Evolutionary conservation across 35 echinoderm and acorn worm genomes (phyloP).

Genomic region (Heliocidaris tuberculata): DNA sequence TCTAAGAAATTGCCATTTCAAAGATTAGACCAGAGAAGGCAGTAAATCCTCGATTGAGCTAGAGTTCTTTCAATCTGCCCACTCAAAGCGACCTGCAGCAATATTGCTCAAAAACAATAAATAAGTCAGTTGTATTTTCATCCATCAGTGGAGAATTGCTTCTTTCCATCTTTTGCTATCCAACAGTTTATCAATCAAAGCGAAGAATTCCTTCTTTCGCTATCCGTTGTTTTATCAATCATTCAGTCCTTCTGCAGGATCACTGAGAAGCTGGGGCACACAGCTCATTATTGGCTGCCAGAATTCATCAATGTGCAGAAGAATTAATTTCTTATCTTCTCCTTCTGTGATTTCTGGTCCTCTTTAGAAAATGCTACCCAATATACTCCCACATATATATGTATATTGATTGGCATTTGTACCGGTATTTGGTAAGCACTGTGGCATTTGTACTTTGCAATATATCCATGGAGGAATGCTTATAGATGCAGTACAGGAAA

Average conservation of each 20-base stretch:
- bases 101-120: neutral
- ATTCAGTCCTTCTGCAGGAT: neutral
- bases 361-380: neutral
- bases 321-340: neutral
- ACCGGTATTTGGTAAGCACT: neutral
- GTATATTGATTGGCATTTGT: neutral
- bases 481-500: neutral
- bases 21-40: neutral
- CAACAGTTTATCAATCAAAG: neutral
- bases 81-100: neutral
- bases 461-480: neutral
- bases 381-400: neutral
- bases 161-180: neutral
- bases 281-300: neutral
- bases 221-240: neutral
- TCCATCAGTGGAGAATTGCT: neutral
- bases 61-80: neutral
- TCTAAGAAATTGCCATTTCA: neutral
- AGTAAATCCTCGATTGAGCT: neutral
- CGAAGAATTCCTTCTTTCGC: too few species aligned
- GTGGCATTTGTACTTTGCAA: neutral
- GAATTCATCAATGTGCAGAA: neutral
- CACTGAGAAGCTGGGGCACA: neutral
- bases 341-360: neutral
- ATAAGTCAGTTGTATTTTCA: neutral